phyloP scores from a whole-genome alignment of 1,140 invertebrate genomes.

The Ericerus pela region DNA sequence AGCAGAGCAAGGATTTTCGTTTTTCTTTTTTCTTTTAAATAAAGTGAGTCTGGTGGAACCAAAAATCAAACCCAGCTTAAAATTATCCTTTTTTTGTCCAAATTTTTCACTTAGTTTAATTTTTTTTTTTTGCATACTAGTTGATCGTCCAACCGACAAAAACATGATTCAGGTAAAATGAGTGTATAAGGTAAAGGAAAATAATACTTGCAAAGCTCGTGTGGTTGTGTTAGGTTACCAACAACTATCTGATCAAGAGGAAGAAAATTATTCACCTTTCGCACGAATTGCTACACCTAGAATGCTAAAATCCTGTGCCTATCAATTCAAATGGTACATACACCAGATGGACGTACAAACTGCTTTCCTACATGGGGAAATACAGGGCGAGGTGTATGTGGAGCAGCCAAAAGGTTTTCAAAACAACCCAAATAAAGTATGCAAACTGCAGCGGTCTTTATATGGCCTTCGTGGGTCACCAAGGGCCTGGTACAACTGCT shows the following conservation, averaged over 20 bases:
- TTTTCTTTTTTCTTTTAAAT: no score
- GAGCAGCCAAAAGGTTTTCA: conserved; percentile 21
- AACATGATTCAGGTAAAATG: no score
- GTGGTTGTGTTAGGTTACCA: conserved; percentile 6
- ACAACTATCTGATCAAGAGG: conserved; percentile 25
- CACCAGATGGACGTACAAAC: conserved; percentile 31
- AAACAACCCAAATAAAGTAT: conserved; percentile 19
- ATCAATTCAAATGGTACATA: conserved; percentile 26
- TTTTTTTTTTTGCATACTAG: no score
- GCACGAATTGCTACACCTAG: conserved; percentile 27
- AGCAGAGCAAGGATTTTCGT: no score
- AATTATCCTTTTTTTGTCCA: no score
- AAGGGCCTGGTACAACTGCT: conserved; percentile 23
- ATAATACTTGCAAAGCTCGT: no score
- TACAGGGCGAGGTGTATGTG: conserved; percentile 28
- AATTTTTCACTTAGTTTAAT: no score
- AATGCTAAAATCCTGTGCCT: conserved; percentile 29
- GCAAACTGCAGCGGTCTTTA: conserved; percentile 24
- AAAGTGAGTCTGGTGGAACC: no score
- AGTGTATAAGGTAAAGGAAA: no score
- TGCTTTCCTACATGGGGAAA: conserved; percentile 32
- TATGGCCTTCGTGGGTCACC: conserved; percentile 27
- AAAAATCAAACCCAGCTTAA: no score
- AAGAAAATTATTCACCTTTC: conserved; percentile 30
- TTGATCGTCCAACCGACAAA: no score